Evolutionary conservation across 2,888 invertebrate species (phyloP), one percentile per base, ranked within the genome.

Genomic region (Mythimna loreyi): DNA sequence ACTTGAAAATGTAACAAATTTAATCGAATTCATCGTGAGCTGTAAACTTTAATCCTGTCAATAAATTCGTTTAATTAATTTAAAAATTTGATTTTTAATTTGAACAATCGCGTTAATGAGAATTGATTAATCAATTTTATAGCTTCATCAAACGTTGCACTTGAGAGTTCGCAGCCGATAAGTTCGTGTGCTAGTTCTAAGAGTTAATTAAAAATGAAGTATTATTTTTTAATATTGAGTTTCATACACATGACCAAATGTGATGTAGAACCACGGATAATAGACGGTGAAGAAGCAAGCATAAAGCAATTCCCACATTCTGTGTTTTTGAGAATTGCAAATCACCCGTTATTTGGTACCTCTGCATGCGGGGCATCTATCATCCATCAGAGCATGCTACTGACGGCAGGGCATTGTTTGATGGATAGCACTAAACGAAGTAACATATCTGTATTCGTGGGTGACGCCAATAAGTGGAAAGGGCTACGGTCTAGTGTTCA

Each of bases 51-150:
- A 47, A 47, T n/a, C 21, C 21, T 11, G 47, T 47, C n/a, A 16
- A 33, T 47, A 47, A 47, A 64, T 45, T 23, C 23, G 58, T n/a
- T 45, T 30, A 9, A 33, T 23, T 45, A 45, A 45, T 64, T 50
- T 5, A 2, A 2, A 21, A n/a, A 16, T 19, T n/a, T 36, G 4
- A 21, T n/a, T 36, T n/a, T 43, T 6, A 19, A 3, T 13, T 40
- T 4, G 5, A 13, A 40, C 3, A 40, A 16, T 21, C 8, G 16
- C 6, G 16, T 45, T 21, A 5, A 2, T 43, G 16, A 23, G 19
- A 50, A 5, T 3, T 52, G 19, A 53, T 56, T 2, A 57, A 9
- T 9, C 13, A 25, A 13, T 30, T 40, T 16, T 16, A 57, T 45
- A 13, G 21, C 19, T 19, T 9, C 1, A n/a, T n/a, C 40, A 36